A percentile compares a stretch with the other conserved stretches of the same genome.
phyloP scores from a whole-genome alignment of 1,140 invertebrate genomes.

The Halictus rubicundus region DNA sequence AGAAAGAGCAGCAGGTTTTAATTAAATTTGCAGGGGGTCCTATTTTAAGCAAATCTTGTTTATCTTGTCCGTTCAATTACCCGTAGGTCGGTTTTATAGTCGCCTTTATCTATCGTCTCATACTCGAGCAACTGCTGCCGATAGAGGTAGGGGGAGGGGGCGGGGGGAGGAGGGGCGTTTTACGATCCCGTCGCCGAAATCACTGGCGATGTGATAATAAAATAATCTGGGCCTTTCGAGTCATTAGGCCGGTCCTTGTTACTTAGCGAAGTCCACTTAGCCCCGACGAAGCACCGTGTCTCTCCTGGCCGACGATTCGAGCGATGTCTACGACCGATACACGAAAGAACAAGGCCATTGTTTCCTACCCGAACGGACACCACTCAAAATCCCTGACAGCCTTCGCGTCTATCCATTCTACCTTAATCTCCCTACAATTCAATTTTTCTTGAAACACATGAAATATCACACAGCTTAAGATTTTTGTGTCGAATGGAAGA shows the following conservation, averaged over 20 bases:
- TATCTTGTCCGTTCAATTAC: constrained; percentile 57
- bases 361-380: no score
- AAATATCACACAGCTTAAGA: no score
- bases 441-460: no score
- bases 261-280: constrained; percentile 76
- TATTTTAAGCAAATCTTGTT: constrained; percentile 37
- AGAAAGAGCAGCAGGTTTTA: constrained; percentile 12
- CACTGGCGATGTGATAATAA: constrained; percentile 78
- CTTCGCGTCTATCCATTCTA: no score
- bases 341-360: constrained; percentile 32
- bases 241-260: constrained; percentile 78
- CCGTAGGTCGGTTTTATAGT: constrained; percentile 40
- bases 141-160: constrained; percentile 10
- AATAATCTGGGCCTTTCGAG: constrained; percentile 79
- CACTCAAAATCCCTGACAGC: no score
- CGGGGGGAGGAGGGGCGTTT: constrained; percentile 60
- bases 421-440: no score
- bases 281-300: constrained; percentile 42
- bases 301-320: constrained; percentile 13
- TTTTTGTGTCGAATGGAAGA: no score
- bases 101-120: constrained; percentile 52
- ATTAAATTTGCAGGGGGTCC: constrained; percentile 33
- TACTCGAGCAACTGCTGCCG: constrained; percentile 26
- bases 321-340: constrained; percentile 47
- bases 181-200: constrained; percentile 73